Percentiles rank a stretch among this genome's conserved stretches.
Evolutionary conservation across 2,113 vertebrate species (phyloP).

Genomic region (Xenus cinereus): DNA sequence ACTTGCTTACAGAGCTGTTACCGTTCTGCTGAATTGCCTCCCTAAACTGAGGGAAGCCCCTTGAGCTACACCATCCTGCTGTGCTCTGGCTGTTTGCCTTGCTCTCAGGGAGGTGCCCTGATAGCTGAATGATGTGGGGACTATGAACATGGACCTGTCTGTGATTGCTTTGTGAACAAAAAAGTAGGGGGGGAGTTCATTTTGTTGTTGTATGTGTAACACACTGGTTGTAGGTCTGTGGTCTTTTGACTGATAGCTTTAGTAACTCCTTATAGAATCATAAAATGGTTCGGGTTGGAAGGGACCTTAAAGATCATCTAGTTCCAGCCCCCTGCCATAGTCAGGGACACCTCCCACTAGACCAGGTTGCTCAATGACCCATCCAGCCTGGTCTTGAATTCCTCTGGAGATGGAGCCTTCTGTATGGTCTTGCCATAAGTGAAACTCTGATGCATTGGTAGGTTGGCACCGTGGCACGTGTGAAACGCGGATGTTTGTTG

Average conservation of each 20-base stretch:
- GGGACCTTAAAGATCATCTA: background rate
- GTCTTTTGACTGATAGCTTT: background rate
- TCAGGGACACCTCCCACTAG: background rate
- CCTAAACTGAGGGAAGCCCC: background rate
- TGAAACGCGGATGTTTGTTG: background rate
- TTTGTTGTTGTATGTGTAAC: background rate
- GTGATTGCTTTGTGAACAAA: background rate
- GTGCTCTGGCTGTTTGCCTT: background rate
- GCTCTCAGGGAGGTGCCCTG: background rate
- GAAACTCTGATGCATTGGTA: fast-evolving
- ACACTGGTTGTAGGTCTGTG: background rate
- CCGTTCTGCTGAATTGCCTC: background rate
- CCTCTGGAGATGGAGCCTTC: background rate
- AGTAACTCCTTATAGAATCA: background rate
- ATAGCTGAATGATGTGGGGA: background rate
- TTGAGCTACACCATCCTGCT: background rate
- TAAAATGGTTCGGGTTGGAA: background rate
- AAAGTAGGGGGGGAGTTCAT: background rate
- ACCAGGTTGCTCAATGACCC: background rate
- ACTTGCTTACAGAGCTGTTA: background rate
- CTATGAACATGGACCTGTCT: background rate
- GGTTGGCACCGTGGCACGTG: background rate
- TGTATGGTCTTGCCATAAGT: background rate
- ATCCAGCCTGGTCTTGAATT: background rate
- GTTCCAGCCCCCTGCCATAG: background rate